These are phyloP conservation scores for Eurypyga helias DNA, from an alignment of 2,113 vertebrate genomes.

Conservation along the genomic window DNA sequence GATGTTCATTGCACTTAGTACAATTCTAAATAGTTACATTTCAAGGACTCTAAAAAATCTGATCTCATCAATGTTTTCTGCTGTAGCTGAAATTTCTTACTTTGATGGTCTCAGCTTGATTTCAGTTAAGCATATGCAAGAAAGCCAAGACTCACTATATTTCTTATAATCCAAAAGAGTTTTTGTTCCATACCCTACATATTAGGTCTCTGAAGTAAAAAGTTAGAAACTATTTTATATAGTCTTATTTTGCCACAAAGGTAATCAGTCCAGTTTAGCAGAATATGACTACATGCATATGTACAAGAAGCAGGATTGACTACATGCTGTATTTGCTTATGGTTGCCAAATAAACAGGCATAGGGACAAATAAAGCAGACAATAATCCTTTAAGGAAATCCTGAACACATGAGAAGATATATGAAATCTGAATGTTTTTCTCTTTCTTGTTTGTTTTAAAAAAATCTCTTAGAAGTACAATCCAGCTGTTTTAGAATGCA, in stretches of 20 bases:
- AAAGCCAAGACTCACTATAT: not conserved
- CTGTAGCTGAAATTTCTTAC: not conserved
- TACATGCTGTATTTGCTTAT: not conserved
- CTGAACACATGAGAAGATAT: not conserved
- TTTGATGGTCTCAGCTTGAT: not conserved
- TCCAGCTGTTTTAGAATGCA: not conserved
- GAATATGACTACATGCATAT: not conserved
- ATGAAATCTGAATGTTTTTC: not conserved
- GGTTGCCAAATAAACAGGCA: not conserved
- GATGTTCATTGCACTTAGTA: not conserved
- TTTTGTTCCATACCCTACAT: not conserved
- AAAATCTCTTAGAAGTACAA: not conserved
- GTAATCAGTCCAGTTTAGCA: not conserved
- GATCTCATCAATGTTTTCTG: not conserved
- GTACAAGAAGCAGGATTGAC: not conserved
- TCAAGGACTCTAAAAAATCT: not conserved
- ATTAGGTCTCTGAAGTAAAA: not conserved
- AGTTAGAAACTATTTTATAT: not conserved
- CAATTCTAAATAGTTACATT: not conserved
- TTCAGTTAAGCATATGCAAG: not conserved
- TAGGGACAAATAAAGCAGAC: not conserved
- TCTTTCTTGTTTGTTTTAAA: not conserved
- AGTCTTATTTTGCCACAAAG: not conserved
- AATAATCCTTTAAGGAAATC: not conserved
- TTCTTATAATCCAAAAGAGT: not conserved